These are phyloP conservation scores for Festucalex cinctus DNA, from an alignment of 2,113 vertebrate genomes.

Conservation along the genomic window DNA sequence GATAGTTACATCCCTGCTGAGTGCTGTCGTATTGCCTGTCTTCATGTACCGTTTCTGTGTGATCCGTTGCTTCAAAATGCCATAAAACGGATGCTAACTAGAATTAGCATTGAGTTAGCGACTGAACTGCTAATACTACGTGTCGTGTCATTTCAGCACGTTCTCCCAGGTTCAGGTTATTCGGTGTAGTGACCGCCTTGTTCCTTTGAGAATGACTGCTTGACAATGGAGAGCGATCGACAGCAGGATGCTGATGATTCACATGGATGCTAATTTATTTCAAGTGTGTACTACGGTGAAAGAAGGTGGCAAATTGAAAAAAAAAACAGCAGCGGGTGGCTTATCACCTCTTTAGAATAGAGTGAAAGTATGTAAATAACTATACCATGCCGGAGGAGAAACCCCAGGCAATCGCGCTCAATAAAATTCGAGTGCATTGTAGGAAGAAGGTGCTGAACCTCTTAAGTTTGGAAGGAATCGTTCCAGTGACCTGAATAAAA, in stretches of 20 bases:
- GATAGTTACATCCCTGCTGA: too few species aligned
- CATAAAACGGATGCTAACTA: too few species aligned
- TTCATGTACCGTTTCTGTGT: too few species aligned
- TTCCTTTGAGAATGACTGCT: not conserved
- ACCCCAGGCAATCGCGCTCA: not conserved
- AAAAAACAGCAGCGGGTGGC: not conserved
- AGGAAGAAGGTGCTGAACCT: not conserved
- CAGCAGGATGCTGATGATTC: not conserved
- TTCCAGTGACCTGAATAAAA: conserved; percentile 1
- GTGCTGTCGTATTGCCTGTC: too few species aligned
- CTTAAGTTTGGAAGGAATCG: not conserved
- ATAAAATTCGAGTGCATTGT: not conserved
- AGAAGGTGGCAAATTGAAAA: not conserved
- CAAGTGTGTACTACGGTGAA: not conserved
- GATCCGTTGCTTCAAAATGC: too few species aligned
- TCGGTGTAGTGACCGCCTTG: not conserved
- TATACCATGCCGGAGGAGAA: not conserved
- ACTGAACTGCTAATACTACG: too few species aligned
- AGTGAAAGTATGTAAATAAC: not conserved
- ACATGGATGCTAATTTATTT: not conserved
- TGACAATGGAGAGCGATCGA: not conserved
- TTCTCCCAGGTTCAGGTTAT: not conserved
- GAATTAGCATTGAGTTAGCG: too few species aligned
- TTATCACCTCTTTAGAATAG: not conserved
- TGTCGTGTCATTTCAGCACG: too few species aligned